phyloP scores from a whole-genome alignment of 2,113 vertebrate genomes.

The Pseudopipra pipra region DNA sequence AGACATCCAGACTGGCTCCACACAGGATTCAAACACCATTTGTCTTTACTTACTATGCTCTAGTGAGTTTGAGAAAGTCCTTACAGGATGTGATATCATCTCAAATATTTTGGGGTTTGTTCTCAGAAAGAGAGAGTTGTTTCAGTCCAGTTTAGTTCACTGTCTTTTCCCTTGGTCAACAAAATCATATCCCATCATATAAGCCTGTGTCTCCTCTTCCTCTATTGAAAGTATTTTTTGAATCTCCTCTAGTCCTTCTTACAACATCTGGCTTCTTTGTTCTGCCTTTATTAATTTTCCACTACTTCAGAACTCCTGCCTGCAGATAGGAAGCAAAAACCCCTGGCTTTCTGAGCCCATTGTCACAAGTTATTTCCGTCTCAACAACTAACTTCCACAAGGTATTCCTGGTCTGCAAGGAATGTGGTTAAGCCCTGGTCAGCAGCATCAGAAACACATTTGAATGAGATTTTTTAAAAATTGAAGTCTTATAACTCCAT shows the following conservation, averaged over 20 bases:
- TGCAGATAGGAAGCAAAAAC: neutral
- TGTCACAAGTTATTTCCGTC: slow-evolving; percentile 14
- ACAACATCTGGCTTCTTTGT: slow-evolving; percentile 50
- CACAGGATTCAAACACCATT: neutral
- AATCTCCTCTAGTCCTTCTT: neutral
- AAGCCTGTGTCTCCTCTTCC: neutral
- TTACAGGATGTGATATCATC: neutral
- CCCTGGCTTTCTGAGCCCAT: neutral
- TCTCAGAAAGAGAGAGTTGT: neutral
- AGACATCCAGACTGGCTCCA: neutral
- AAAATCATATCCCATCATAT: neutral
- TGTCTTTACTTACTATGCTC: neutral
- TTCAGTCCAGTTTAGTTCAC: neutral
- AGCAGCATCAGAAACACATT: neutral
- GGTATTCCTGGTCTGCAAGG: neutral
- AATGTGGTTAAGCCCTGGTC: neutral
- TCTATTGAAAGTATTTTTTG: neutral
- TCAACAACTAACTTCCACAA: neutral
- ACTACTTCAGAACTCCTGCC: slow-evolving; percentile 35
- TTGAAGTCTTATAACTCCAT: neutral
- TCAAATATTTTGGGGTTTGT: neutral
- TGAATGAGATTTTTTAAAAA: neutral
- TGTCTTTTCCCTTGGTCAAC: neutral
- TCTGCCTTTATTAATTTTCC: slow-evolving; percentile 52
- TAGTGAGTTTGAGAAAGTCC: neutral